Base-by-base conservation (phyloP, 2,888 invertebrate genomes). In the Oscheius sp. region DNA sequence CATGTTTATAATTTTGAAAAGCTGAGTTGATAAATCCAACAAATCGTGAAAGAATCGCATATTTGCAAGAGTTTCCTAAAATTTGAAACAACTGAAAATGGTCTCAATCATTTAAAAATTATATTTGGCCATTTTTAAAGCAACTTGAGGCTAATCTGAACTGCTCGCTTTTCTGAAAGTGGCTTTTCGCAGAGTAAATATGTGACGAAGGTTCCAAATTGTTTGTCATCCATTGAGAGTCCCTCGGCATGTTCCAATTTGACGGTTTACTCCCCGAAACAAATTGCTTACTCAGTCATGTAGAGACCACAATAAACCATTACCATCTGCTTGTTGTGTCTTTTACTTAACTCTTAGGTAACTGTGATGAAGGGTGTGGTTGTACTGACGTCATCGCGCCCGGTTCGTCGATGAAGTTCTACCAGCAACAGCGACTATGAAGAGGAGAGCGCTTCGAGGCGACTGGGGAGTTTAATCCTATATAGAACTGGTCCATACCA, bases 181-280 rank as follows among this genome's bases (percentile, higher is more conserved):
- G 47, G 59, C n/a, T 59, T 59, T 59, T 41, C 44, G 24, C 30
- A 44, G 24, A 44, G 59, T 59, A 59, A 59, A 59, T 59, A 59
- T 24, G 59, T 59, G 59, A 59, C 59, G 59, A 30, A 41, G 44
- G 59, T 59, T 59, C 59, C 44, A 59, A 59, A 59, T 44, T 59
- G 59, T 59, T 59, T 59, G 59, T 59, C 59, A 28, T 26, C 59
- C 41, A 59, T 59, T 59, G 59, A 59, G 59, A 59, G 33, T 32
- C 33, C 26, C 54, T 54, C 33, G 32, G 54, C 54, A 54, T 54
- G 54, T 54, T 54, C 54, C 30, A 54, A 54, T 32, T 26, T 26
- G 24, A 47, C 17, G 54, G 30, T 32, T 33, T 54, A 22, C 54
- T 47, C 20, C 47, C 22, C 20, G 54, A 20, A 54, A 54, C 32